Base-by-base conservation (phyloP, 2,888 invertebrate species). In the Bembecia ichneumoniformis region DNA sequence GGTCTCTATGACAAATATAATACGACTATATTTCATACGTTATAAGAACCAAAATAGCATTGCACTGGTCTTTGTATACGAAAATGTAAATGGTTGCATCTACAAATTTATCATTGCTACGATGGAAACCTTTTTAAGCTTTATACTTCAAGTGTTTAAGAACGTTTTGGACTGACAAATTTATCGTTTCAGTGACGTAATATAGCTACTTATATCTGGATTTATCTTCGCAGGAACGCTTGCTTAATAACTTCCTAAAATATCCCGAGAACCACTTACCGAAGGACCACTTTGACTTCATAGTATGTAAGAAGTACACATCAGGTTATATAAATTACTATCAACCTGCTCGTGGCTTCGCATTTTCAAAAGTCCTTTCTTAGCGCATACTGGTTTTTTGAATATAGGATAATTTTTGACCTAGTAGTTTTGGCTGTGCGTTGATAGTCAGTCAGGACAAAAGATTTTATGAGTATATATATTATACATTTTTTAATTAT, bases 171-270 rank as follows among this genome's bases (percentile, higher is more conserved):
- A n/a, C n/a, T 44, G 44, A 15, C 1, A 44, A 44, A 40, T 40
- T 7, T 28, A 15, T 44, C 10, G 17, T n/a, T 40, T 40, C 40
- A n/a, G n/a, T 40, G 40, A 13, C 13, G 14, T 40, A 40, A 40
- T 13, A 40, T 13, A 40, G 40, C 40, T 13, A 14, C n/a, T n/a
- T 40, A 40, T 40, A 40, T 40, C 40, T 40, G n/a, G 13, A 13
- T 14, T 13, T 14, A 11, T 47, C 28, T 47, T 14, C 47, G 44
- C 46, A 51, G 51, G 47, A 51, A 47, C 53, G 43, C 51, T 53
- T 51, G 43, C 47, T 43, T 53, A 49, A 51, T 51, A 48, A 48
- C 43, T 48, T 40, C 15, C 48, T 17, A 34, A 40, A 51, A 48
- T 51, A 51, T 17, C 45, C n/a, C 17, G 15, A 16, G 40, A 4